Evolutionary conservation across 2,113 vertebrate genomes (phyloP), one percentile per base, ranked within the genome.

Genomic region (Podarcis cretensis): DNA sequence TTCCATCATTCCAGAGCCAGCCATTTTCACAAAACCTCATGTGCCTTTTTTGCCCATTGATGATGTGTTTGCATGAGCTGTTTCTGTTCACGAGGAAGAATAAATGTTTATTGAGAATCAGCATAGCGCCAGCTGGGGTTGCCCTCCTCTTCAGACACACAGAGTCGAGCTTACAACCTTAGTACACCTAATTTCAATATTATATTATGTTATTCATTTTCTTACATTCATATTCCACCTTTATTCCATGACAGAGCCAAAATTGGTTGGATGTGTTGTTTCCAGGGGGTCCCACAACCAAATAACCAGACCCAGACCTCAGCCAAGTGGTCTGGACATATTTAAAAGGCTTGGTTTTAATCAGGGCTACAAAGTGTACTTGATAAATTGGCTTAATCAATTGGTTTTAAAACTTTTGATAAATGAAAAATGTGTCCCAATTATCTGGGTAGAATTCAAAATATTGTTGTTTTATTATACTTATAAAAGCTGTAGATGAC

Each of bases 21-120:
- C 35, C 59, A 37, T 63, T 86, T 66, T 78, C 74, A 20, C 85
- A 43, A 79, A 79, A 79, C 5, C 18, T 68, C 40, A 48, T 32
- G 18, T 79, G 43, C 32, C 10, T 69, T 40, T 2, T 23, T 2
- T 27, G 32, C 73, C 57, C 74, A 66, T 68, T 32, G 37, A 78
- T 32, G 63, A 78, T 69, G 40, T 86, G 27, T 79, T 79, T 68
- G 20, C 85, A 54, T 54, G 76, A 69, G 37, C 85, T 69, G 75
- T 54, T 86, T 86, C 75, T 86, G 54, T 79, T 86, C 75, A 79
- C 32, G 10, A 48, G 76, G 21, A 86, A 86, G 30, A 12, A 86
- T 85, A 85, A 85, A 75, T 48, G 85, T 79, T 79, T 86, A 79
- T 48, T 35, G 76, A 69, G 63, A 25, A 66, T 54, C 37, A 43